A percentile compares a stretch with the other conserved stretches of the same genome.
Conservation (phyloP, 2,113 vertebrate species). For the Corvus hawaiiensis region DNA sequence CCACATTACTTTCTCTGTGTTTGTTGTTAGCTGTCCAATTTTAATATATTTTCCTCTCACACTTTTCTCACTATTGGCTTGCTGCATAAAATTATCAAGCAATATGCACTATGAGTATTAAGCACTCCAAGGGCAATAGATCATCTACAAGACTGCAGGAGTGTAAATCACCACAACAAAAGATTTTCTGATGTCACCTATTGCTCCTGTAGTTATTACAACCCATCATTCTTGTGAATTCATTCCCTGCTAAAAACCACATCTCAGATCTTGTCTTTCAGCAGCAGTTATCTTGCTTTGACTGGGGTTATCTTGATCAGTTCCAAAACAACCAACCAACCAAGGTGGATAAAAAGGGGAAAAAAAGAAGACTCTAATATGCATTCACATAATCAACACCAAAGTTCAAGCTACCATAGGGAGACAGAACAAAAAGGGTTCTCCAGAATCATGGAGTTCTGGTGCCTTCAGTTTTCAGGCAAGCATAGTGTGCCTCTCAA, state of each 20-base stretch:
- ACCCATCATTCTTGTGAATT: neutral
- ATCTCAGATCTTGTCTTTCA: neutral
- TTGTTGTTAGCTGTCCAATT: neutral
- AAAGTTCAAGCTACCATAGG: neutral
- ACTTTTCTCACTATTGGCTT: neutral
- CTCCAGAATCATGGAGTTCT: neutral
- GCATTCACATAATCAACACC: neutral
- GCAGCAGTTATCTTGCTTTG: neutral
- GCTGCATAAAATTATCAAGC: neutral
- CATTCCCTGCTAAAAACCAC: neutral
- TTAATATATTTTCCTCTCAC: neutral
- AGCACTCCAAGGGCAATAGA: neutral
- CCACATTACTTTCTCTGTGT: neutral
- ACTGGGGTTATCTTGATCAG: neutral
- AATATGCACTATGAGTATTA: neutral
- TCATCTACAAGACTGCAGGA: neutral
- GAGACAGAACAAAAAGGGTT: neutral
- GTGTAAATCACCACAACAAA: neutral
- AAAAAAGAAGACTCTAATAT: neutral
- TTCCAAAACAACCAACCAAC: neutral
- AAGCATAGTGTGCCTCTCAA: neutral
- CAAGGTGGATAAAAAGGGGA: neutral
- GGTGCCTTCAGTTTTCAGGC: neutral
- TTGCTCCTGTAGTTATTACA: neutral
- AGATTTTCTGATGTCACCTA: neutral